Base-by-base conservation (phyloP, 92 coral and sea anemone genomes). In the Chrysogorgia sp. region DNA sequence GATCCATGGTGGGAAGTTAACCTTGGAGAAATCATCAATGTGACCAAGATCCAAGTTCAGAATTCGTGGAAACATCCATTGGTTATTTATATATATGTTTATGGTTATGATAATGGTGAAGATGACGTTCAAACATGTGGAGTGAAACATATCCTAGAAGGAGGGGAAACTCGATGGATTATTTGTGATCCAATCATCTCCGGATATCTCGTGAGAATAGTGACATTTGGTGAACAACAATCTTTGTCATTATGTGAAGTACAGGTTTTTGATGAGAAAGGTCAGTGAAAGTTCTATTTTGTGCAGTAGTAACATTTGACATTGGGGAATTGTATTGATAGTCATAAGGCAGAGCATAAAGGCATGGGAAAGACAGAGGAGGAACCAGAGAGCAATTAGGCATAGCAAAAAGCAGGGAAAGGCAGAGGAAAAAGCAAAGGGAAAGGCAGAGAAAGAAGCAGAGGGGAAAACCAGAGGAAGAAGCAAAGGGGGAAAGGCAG, bases 241-340 rank as follows among this genome's bases (percentile, higher is more conserved):
- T 72, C 7, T 31, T 41, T 72, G 10, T 30, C 79, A 2, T 41
- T 72, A 9, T 72, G 79, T 72, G 79, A 72, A 52, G 65, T 72
- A 4, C 47, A 52, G 32, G 50, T 72, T n/a, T 72, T 72, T 32
- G 30, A 56, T 41, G 52, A 72, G 40, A 53, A 45, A 33, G 79
- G 79, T 72, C 25, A 19, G 79, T 47, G n/a, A 47, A 2, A 15
- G 7, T 47, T 47, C n/a, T n/a, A n/a, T n/a, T n/a, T n/a, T n/a
- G n/a, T n/a, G n/a, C n/a, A n/a, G n/a, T n/a, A n/a, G n/a, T n/a
- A n/a, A n/a, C n/a, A n/a, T n/a, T n/a, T n/a, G n/a, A n/a, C n/a
- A n/a, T n/a, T n/a, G n/a, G n/a, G n/a, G n/a, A n/a, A n/a, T n/a
- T n/a, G n/a, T n/a, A n/a, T n/a, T n/a, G n/a, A n/a, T n/a, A n/a